Conservation (phyloP, 2,888 invertebrate genomes). For the Salticus scenicus region DNA sequence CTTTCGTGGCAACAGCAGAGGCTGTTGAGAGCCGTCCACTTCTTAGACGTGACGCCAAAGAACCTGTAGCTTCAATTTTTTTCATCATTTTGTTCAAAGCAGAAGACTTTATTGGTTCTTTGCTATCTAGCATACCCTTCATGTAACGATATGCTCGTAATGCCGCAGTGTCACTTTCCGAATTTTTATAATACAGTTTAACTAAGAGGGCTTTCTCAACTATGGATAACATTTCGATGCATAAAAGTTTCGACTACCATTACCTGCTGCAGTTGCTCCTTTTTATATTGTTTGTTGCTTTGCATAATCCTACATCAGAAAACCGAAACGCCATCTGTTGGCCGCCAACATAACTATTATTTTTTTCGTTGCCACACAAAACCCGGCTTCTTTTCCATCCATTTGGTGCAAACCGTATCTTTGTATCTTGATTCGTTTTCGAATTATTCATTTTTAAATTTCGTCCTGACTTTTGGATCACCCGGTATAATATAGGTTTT, state of each 20-base stretch:
- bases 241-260: slow-evolving; percentile 5
- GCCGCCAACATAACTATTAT: not conserved
- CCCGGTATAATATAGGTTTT: too few species aligned
- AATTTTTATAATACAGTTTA: slow-evolving; percentile 19
- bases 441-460: slow-evolving; percentile 16
- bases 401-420: slow-evolving; percentile 15
- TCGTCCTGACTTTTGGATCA: not conserved
- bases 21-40: slow-evolving; percentile 21
- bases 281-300: slow-evolving; percentile 2
- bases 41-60: slow-evolving; percentile 7
- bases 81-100: slow-evolving; percentile 5
- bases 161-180: not conserved
- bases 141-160: slow-evolving; percentile 14
- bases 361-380: not conserved
- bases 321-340: not conserved
- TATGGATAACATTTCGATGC: slow-evolving; percentile 6
- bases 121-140: not conserved
- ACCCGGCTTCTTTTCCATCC: slow-evolving; percentile 1
- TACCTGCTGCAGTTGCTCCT: slow-evolving; percentile 8
- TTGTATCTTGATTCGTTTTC: not conserved
- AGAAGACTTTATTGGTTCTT: not conserved
- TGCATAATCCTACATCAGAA: slow-evolving; percentile 11
- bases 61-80: slow-evolving; percentile 13
- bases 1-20: slow-evolving; percentile 20
- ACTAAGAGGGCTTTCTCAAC: slow-evolving; percentile 18